Evolutionary conservation across 2,888 invertebrate genomes (phyloP).

Genomic region (Drosophila kanekoi): DNA sequence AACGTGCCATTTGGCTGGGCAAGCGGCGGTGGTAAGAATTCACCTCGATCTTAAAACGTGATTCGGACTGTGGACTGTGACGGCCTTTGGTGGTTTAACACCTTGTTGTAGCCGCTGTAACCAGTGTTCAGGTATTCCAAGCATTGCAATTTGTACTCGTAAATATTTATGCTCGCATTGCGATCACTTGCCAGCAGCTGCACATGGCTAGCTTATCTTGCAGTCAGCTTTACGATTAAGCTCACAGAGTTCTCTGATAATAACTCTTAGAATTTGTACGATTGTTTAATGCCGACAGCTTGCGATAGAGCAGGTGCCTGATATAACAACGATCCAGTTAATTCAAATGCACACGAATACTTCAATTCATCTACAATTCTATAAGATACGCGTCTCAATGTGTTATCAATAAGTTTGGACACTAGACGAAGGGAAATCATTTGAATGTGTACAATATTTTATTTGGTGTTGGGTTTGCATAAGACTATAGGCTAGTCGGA

Average conservation of each 20-base stretch:
- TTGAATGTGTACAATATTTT: no score
- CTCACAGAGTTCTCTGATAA: slow-evolving; percentile 1
- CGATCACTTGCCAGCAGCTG: slow-evolving; percentile 29
- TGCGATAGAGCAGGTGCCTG: slow-evolving; percentile 40
- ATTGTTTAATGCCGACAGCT: slow-evolving; percentile 4
- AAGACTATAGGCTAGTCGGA: no score
- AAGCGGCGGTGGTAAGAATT: slow-evolving; percentile 55
- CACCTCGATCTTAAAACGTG: slow-evolving; percentile 84
- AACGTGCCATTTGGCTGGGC: slow-evolving; percentile 63
- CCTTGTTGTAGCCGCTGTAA: slow-evolving; percentile 39
- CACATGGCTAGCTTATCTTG: slow-evolving; percentile 12
- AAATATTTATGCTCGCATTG: slow-evolving; percentile 53
- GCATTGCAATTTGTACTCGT: slow-evolving; percentile 56
- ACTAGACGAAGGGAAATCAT: no score
- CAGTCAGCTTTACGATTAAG: slow-evolving; percentile 14
- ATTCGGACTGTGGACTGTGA: slow-evolving; percentile 50
- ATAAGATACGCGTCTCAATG: neutral
- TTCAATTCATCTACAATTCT: slow-evolving; percentile 3
- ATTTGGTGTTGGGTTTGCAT: no score
- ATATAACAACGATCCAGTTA: slow-evolving; percentile 13
- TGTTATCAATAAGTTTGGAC: slow-evolving; percentile 8
- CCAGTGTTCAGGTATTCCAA: slow-evolving; percentile 44
- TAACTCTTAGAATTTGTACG: no score
- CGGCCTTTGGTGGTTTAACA: slow-evolving; percentile 55
- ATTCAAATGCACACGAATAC: slow-evolving; percentile 27